These are phyloP conservation scores for Scophthalmus maximus DNA, from an alignment of 2,113 vertebrate genomes.

Conservation along the genomic window DNA sequence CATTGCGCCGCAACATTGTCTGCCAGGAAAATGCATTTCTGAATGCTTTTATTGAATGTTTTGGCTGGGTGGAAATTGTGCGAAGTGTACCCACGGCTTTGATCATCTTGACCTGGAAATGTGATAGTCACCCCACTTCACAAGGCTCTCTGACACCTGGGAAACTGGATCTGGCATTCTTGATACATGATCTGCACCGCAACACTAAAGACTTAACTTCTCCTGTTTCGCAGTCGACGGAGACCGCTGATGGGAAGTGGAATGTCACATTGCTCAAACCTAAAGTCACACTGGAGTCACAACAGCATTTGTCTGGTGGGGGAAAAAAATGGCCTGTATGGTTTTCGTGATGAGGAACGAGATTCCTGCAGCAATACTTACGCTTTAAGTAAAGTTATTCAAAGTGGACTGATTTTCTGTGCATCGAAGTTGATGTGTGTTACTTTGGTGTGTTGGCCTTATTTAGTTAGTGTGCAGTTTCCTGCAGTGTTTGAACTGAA, in stretches of 20 bases:
- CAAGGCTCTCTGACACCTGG: conserved; percentile 75
- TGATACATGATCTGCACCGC: conserved; percentile 68
- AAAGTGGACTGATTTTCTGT: no score
- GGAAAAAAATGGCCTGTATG: conserved; percentile 40
- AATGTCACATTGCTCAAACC: conserved; percentile 70
- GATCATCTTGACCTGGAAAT: conserved; percentile 79
- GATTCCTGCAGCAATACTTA: conserved; percentile 49
- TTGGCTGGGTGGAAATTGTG: conserved; percentile 76
- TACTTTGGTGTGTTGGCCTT: no score
- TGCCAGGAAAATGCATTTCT: conserved; percentile 73
- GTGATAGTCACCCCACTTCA: conserved; percentile 71
- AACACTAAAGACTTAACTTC: conserved; percentile 76
- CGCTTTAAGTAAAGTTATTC: conserved; percentile 31
- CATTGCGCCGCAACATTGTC: conserved; percentile 61
- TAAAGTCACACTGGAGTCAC: conserved; percentile 64
- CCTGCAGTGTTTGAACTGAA: no score
- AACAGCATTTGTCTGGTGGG: conserved; percentile 51
- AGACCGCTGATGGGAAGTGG: conserved; percentile 68
- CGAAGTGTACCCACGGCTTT: conserved; percentile 71
- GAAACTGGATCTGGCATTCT: conserved; percentile 72
- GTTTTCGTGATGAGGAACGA: no score
- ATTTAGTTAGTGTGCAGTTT: no score
- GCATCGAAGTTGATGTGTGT: no score
- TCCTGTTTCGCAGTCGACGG: conserved; percentile 67
- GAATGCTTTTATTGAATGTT: conserved; percentile 75